Conservation (phyloP, 1,140 invertebrate genomes). For the Heterodera schachtii region DNA sequence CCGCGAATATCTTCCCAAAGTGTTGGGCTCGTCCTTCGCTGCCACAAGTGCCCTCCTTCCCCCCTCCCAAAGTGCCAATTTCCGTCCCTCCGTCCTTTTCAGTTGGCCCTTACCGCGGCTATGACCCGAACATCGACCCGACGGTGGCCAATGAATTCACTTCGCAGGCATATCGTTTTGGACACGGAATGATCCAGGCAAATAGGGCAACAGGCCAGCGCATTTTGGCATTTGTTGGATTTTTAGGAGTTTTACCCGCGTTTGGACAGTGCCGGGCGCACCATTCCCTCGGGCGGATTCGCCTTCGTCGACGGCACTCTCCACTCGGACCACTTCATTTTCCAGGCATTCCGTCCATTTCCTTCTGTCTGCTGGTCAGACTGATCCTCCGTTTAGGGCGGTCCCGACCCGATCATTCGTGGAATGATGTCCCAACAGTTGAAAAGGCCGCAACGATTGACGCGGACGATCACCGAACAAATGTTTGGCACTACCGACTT, state of each 20-base stretch:
- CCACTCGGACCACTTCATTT: constrained; percentile 60
- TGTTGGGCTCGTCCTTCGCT: constrained; percentile 57
- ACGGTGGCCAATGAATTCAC: constrained; percentile 73
- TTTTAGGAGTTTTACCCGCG: constrained; percentile 63
- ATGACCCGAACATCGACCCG: constrained; percentile 71
- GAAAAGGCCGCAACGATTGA: constrained; percentile 62
- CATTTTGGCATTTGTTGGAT: no score
- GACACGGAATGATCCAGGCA: constrained; percentile 71
- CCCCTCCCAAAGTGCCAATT: neutral
- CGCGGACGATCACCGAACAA: constrained; percentile 60
- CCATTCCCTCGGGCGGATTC: constrained; percentile 56
- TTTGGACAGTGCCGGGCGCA: constrained; percentile 54
- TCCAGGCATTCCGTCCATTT: constrained; percentile 44
- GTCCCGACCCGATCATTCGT: constrained; percentile 60
- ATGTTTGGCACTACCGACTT: constrained; percentile 67
- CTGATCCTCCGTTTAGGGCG: constrained; percentile 47
- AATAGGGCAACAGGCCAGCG: neutral
- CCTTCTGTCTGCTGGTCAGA: neutral
- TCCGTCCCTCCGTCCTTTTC: neutral
- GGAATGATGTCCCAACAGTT: constrained; percentile 60
- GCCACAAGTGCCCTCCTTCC: constrained; percentile 51
- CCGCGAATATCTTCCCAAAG: constrained; percentile 60
- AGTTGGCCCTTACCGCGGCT: constrained; percentile 69
- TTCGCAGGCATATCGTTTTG: constrained; percentile 73
- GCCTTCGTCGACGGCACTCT: constrained; percentile 61